These are phyloP conservation scores for Petrolisthes manimaculis DNA, from an alignment of 2,888 invertebrate species.

Conservation along the genomic window DNA sequence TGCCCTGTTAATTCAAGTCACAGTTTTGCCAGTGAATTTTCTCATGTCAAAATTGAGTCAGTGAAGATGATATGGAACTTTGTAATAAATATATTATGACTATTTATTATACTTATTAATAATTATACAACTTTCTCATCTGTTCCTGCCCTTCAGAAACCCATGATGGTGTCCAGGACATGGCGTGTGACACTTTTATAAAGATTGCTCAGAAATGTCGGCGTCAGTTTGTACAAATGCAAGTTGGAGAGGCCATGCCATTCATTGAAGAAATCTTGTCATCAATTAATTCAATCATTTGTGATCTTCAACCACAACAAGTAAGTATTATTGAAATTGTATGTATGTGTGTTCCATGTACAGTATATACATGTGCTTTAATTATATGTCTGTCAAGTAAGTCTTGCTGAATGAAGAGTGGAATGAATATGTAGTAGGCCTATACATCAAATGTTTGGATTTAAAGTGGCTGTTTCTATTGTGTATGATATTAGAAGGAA, in stretches of 20 bases:
- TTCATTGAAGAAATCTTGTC: slow-evolving; percentile 98
- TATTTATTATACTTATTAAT: no score
- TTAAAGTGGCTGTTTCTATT: no score
- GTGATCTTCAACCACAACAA: slow-evolving; percentile 98
- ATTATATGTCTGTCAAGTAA: no score
- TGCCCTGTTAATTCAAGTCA: not conserved
- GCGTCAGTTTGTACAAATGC: slow-evolving; percentile 89
- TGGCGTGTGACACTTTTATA: slow-evolving; percentile 99
- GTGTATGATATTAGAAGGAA: no score
- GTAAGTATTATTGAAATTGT: slow-evolving; percentile 72
- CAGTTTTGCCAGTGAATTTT: no score
- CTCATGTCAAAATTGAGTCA: no score
- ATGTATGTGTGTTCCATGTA: not conserved
- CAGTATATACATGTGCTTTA: not conserved
- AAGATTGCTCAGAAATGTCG: slow-evolving; percentile 99
- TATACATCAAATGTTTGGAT: no score
- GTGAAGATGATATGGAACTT: no score
- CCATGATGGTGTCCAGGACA: slow-evolving; percentile 99
- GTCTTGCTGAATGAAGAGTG: slow-evolving; percentile 66
- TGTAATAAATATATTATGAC: no score
- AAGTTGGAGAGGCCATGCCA: slow-evolving; percentile 91
- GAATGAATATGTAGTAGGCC: slow-evolving; percentile 6
- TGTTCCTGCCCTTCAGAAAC: slow-evolving; percentile 78
- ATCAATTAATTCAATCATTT: slow-evolving; percentile 96
- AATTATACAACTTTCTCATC: no score